Conservation (phyloP, 2,113 vertebrate genomes). For the Copsychus sechellarum region DNA sequence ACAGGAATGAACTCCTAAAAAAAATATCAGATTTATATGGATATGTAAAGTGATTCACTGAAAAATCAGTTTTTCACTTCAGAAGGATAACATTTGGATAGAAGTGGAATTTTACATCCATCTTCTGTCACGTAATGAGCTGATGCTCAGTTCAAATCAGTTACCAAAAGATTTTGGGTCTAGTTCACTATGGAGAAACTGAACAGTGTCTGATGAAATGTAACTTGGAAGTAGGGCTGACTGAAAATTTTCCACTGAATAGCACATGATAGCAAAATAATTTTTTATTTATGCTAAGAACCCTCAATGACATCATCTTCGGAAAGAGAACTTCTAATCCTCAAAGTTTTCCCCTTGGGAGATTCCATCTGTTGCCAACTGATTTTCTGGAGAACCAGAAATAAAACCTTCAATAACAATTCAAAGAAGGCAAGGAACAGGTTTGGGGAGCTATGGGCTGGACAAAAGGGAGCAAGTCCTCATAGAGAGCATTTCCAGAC, state of each 20-base stretch:
- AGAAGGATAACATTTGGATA: neutral
- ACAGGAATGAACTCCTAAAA: neutral
- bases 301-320: neutral
- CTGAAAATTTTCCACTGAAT: constrained; percentile 7
- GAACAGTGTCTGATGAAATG: neutral
- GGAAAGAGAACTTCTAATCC: neutral
- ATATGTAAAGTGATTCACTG: neutral
- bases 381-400: neutral
- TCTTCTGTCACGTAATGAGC: neutral
- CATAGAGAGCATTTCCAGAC: neutral
- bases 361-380: neutral
- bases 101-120: neutral
- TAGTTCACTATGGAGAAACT: neutral
- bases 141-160: accelerated
- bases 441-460: neutral
- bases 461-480: neutral
- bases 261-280: neutral
- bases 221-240: neutral
- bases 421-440: neutral
- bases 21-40: neutral
- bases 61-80: neutral
- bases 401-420: neutral
- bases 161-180: neutral
- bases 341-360: neutral
- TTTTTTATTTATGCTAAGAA: constrained; percentile 18